Percentiles rank a stretch among this genome's conserved stretches.
Conservation (phyloP, 2,113 vertebrate species). For the Vulpes lagopus region DNA sequence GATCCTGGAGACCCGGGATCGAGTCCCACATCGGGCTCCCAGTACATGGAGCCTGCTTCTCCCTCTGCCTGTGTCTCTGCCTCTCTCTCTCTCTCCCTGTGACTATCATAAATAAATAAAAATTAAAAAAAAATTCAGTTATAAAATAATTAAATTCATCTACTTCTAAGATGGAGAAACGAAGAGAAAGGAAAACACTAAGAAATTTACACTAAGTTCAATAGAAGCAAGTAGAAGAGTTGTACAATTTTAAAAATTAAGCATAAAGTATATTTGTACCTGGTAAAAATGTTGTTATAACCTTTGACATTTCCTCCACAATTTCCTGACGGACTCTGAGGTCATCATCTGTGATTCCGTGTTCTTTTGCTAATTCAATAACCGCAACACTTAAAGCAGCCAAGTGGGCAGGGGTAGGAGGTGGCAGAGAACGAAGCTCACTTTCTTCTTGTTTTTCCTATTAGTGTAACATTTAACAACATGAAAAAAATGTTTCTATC, state of each 20-base stretch:
- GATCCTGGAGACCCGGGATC: too few relatives aligned
- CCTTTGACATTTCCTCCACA: conserved; percentile 94
- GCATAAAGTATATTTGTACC: conserved; percentile 86
- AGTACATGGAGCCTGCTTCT: too few relatives aligned
- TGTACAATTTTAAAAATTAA: conserved; percentile 28
- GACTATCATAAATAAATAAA: too few relatives aligned
- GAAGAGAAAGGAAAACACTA: background rate
- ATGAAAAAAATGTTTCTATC: background rate
- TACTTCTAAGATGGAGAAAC: conserved; percentile 51
- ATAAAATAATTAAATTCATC: conserved; percentile 42
- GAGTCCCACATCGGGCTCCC: too few relatives aligned
- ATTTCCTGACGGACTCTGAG: conserved; percentile 91
- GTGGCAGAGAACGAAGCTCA: conserved; percentile 93
- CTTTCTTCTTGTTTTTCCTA: conserved; percentile 99
- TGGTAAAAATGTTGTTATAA: conserved; percentile 92
- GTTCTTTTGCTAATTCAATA: conserved; percentile 89
- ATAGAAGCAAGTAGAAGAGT: background rate
- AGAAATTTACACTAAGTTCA: conserved; percentile 61
- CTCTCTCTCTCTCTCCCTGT: too few relatives aligned
- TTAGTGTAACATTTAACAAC: conserved; percentile 73
- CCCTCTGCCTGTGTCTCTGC: too few relatives aligned
- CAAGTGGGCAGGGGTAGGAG: conserved; percentile 92
- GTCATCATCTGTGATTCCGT: conserved; percentile 96
- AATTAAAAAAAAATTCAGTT: background rate
- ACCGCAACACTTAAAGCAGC: conserved; percentile 92